Percentiles rank a stretch among this genome's conserved stretches.
Evolutionary conservation across 2,797 vertebrate species (phyloP).

Genomic region (Syndactyla subalaris): DNA sequence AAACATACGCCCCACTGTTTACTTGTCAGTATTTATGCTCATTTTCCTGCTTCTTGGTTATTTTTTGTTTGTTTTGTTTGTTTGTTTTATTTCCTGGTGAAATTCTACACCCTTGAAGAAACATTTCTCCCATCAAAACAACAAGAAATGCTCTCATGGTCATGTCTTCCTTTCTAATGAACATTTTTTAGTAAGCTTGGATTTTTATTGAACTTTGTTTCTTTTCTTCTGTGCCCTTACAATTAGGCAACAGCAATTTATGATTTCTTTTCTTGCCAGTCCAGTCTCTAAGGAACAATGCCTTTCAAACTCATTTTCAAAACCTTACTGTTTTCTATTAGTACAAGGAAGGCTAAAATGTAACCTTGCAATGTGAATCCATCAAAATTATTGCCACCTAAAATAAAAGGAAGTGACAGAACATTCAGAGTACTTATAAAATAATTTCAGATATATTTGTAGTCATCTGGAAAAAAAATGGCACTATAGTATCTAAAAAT

Average conservation of each 20-base stretch:
- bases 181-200: not conserved
- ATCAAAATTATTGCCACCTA: slow-evolving; percentile 25
- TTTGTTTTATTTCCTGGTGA: not conserved
- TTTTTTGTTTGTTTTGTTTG: not conserved
- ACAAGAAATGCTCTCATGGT: not conserved
- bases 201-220: not conserved
- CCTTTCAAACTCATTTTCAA: not conserved
- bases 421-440: slow-evolving; percentile 7
- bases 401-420: slow-evolving; percentile 37
- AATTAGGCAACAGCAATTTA: not conserved
- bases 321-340: not conserved
- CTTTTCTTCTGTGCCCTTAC: not conserved
- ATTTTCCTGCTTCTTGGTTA: not conserved
- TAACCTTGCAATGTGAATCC: slow-evolving; percentile 12
- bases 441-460: slow-evolving; percentile 35
- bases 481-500: not conserved
- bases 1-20: not conserved
- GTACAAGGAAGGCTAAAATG: not conserved
- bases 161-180: not conserved
- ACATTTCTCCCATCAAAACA: not conserved
- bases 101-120: not conserved
- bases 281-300: not conserved
- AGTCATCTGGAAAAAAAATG: not conserved
- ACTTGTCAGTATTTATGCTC: not conserved
- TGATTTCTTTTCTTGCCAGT: not conserved